Evolutionary conservation across 2,797 vertebrate genomes (phyloP).

Genomic region (Melanotaenia maccullochi): DNA sequence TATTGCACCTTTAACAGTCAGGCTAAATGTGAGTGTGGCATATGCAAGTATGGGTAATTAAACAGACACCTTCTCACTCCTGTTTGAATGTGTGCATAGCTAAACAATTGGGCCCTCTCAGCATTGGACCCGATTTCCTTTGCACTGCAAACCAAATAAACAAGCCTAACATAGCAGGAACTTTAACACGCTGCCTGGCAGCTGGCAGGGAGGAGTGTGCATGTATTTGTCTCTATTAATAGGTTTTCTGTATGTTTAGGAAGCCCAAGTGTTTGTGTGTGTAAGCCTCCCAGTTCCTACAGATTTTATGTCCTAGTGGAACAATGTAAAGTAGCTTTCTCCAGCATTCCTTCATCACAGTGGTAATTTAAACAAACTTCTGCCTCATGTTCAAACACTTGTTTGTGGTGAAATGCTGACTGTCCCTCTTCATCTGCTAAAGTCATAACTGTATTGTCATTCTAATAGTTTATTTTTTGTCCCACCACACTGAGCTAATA

Average conservation of each 20-base stretch:
- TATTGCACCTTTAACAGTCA: neutral
- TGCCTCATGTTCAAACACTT: conserved; percentile 37
- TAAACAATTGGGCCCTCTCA: conserved; percentile 23
- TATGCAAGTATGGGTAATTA: conserved; percentile 15
- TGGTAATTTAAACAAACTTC: conserved; percentile 57
- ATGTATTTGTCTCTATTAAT: conserved; percentile 15
- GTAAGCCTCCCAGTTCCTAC: neutral
- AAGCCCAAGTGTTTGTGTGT: conserved; percentile 3
- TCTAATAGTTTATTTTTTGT: no score
- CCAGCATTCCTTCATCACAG: conserved; percentile 8
- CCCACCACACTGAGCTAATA: no score
- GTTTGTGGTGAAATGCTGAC: conserved; percentile 30
- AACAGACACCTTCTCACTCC: conserved; percentile 9
- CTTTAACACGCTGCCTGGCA: conserved; percentile 23
- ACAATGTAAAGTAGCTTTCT: conserved; percentile 31
- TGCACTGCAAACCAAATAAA: conserved; percentile 47
- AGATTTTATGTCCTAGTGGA: conserved; percentile 43
- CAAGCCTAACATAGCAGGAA: conserved; percentile 25
- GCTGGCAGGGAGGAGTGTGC: neutral
- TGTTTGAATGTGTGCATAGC: conserved; percentile 21
- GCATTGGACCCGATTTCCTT: conserved; percentile 44
- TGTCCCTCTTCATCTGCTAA: conserved; percentile 19
- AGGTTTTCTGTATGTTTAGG: conserved; percentile 24
- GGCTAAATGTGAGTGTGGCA: neutral
- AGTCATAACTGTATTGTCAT: conserved; percentile 24